These are phyloP conservation scores for Daphoenositta chrysoptera DNA, from an alignment of 2,113 vertebrate species.

Conservation along the genomic window DNA sequence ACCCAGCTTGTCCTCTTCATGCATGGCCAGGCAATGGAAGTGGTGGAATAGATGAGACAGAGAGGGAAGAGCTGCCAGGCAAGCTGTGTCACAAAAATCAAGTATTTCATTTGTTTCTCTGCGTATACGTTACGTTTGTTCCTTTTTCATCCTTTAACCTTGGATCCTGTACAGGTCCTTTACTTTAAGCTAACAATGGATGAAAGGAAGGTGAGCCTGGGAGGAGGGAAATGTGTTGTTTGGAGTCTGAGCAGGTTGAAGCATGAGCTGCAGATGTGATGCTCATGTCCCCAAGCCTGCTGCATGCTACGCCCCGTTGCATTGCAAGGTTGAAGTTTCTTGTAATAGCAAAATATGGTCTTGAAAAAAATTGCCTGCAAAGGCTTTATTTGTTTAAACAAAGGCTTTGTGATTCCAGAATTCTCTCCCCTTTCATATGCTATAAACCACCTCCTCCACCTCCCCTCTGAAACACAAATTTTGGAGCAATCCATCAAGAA, in stretches of 20 bases:
- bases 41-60: background rate
- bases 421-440: conserved; percentile 28
- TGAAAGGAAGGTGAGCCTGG: background rate
- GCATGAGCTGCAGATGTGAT: background rate
- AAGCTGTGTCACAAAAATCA: background rate
- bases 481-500: conserved; percentile 39
- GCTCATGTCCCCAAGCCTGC: background rate
- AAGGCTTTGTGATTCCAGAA: conserved; percentile 26
- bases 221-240: background rate
- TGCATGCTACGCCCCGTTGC: background rate
- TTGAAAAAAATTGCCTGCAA: background rate
- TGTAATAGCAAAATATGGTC: background rate
- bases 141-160: background rate
- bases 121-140: background rate
- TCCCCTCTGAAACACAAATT: conserved; percentile 47
- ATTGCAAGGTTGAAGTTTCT: conserved; percentile 12
- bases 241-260: background rate
- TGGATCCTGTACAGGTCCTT: background rate
- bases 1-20: background rate
- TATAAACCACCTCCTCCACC: background rate
- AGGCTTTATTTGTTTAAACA: conserved; percentile 38
- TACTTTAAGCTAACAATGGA: background rate
- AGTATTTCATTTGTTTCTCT: background rate
- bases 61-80: background rate
- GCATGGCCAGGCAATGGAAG: background rate